Conservation (phyloP, 2,888 invertebrate species). For the Eupsilia transversa region DNA sequence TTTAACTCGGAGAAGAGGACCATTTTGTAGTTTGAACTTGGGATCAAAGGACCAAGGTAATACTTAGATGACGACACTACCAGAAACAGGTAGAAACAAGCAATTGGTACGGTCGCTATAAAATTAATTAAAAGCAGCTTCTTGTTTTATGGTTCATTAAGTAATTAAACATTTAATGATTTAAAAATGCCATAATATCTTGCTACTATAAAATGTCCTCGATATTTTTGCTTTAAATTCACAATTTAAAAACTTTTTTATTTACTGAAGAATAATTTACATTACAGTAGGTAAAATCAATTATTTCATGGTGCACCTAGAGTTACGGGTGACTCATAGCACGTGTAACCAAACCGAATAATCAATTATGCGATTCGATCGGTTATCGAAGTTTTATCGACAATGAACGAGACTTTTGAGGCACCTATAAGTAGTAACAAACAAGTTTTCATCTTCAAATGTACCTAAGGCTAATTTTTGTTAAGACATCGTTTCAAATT, state of each 20-base stretch:
- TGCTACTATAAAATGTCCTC: neutral
- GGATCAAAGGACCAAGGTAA: neutral
- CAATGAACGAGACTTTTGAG: slow-evolving; percentile 1
- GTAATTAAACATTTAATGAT: neutral
- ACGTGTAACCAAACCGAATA: slow-evolving; percentile 57
- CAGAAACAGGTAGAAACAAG: neutral
- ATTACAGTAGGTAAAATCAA: slow-evolving; percentile 53
- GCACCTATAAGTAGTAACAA: neutral
- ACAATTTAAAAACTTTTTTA: slow-evolving; percentile 36
- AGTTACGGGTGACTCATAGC: slow-evolving; percentile 43
- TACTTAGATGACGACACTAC: neutral
- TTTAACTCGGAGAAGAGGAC: no score
- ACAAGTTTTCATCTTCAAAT: neutral
- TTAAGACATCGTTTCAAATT: no score
- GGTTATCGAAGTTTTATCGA: slow-evolving; percentile 59
- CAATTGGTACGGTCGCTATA: neutral
- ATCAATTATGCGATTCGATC: slow-evolving; percentile 57
- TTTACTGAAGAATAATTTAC: slow-evolving; percentile 6
- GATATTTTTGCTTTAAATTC: neutral
- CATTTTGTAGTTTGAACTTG: neutral
- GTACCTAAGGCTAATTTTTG: neutral
- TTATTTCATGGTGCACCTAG: slow-evolving; percentile 45
- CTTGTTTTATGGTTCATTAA: neutral
- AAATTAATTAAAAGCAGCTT: neutral
- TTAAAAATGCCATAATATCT: neutral